phyloP scores from a whole-genome alignment of 2,888 invertebrate genomes.

The Drosophila hamatofila region DNA sequence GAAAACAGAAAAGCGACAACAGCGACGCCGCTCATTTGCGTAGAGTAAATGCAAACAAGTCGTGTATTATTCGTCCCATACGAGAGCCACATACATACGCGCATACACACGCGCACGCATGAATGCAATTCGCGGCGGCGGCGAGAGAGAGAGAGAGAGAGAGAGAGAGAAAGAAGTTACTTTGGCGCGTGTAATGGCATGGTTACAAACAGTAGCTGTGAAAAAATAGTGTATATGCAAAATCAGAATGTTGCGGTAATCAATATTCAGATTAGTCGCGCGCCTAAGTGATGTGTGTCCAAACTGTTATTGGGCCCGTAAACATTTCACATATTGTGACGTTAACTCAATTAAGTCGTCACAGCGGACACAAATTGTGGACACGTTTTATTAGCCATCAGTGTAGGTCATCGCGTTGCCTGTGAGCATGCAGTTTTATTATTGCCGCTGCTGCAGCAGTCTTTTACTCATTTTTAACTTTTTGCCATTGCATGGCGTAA shows the following conservation, averaged over 20 bases:
- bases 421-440: constrained; percentile 44
- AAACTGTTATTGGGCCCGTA: background rate
- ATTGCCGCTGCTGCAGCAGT: constrained; percentile 39
- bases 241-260: background rate
- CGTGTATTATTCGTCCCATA: constrained; percentile 59
- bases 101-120: constrained; percentile 59
- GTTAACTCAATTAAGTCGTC: background rate
- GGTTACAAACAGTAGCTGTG: constrained; percentile 50
- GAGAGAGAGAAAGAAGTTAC: constrained; percentile 42
- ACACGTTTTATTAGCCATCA: constrained; percentile 20
- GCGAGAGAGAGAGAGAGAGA: constrained; percentile 5
- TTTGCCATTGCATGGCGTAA: constrained; percentile 72
- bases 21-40: constrained; percentile 74
- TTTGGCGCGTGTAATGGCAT: constrained; percentile 65
- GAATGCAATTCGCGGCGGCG: constrained; percentile 65
- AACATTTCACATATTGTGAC: background rate
- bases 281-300: background rate
- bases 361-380: background rate
- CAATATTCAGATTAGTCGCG: background rate
- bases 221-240: constrained; percentile 23
- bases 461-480: constrained; percentile 80
- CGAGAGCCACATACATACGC: constrained; percentile 38
- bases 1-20: constrained; percentile 58
- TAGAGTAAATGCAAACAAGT: constrained; percentile 77
- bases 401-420: constrained; percentile 53